Evolutionary conservation across 2,888 invertebrate species (phyloP).

Genomic region (Eustalomyia histrio): DNA sequence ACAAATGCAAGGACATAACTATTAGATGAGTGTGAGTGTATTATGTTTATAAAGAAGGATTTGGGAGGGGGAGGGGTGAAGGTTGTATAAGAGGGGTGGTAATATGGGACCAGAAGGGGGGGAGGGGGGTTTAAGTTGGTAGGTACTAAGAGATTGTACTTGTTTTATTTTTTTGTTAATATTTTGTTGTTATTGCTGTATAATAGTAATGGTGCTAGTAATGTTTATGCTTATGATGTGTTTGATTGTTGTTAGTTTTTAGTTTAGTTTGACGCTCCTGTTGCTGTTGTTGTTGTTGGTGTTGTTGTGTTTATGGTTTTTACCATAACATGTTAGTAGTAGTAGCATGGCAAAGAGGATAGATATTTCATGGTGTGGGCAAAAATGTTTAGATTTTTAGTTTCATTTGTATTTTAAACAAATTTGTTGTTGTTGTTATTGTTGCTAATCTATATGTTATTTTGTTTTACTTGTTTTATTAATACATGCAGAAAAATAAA

Average conservation of each 20-base stretch:
- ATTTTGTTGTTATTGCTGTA: constrained; percentile 7
- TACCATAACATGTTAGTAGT: constrained; percentile 33
- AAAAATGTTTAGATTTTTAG: constrained; percentile 51
- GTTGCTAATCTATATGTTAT: too few species aligned
- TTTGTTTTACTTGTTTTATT: neutral
- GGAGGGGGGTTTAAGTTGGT: neutral
- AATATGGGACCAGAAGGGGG: neutral
- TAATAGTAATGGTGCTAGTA: constrained; percentile 63
- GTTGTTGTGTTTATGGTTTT: constrained; percentile 24
- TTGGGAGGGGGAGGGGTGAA: neutral
- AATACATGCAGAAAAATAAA: neutral
- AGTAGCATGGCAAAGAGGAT: constrained; percentile 5
- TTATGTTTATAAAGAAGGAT: constrained; percentile 22
- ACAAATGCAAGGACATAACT: constrained; percentile 78
- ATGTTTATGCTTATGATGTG: constrained; percentile 65
- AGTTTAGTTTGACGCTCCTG: constrained; percentile 39
- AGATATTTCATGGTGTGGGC: constrained; percentile 33
- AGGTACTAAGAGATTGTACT: neutral
- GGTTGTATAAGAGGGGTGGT: neutral
- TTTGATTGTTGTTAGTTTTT: constrained; percentile 61
- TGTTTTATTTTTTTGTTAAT: neutral
- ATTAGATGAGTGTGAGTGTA: constrained; percentile 50
- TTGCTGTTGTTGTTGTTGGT: constrained; percentile 29
- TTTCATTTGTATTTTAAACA: constrained; percentile 54
- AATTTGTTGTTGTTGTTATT: constrained; percentile 14